Evolutionary conservation across 2,113 vertebrate species (phyloP).

Genomic region (Abramis brama): DNA sequence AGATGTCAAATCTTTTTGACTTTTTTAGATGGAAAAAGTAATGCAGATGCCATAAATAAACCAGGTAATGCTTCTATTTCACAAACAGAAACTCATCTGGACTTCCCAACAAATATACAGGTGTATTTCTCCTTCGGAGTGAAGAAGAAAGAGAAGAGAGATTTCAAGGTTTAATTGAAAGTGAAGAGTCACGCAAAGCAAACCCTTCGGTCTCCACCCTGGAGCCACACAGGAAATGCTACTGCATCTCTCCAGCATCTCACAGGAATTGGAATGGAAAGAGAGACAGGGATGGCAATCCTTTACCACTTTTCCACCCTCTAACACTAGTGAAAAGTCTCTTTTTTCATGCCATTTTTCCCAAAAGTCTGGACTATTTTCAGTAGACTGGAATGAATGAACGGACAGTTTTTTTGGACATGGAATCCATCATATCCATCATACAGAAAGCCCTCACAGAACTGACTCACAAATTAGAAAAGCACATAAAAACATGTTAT

Average conservation of each 20-base stretch:
- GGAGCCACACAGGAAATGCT: slow-evolving; percentile 74
- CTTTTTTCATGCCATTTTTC: slow-evolving; percentile 20
- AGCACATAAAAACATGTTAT: neutral
- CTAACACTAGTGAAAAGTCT: neutral
- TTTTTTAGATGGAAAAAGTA: neutral
- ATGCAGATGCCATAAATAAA: neutral
- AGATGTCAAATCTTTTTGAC: neutral
- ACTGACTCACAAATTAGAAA: neutral
- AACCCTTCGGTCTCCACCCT: slow-evolving; percentile 6
- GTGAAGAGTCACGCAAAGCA: slow-evolving; percentile 70
- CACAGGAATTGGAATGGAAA: slow-evolving; percentile 68
- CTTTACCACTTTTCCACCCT: slow-evolving; percentile 10
- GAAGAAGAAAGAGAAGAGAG: slow-evolving; percentile 34
- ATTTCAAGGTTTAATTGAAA: slow-evolving; percentile 76
- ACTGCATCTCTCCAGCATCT: slow-evolving; percentile 77
- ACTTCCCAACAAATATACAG: neutral
- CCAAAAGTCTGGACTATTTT: slow-evolving; percentile 16
- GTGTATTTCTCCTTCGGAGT: neutral
- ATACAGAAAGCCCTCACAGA: neutral
- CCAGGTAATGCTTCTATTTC: neutral
- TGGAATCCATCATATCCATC: neutral
- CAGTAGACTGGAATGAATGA: slow-evolving; percentile 43
- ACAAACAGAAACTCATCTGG: neutral
- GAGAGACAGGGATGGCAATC: neutral
- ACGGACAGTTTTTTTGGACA: slow-evolving; percentile 10